Evolutionary conservation across 1,140 invertebrate species (phyloP).

Genomic region (Drosophila novamexicana): DNA sequence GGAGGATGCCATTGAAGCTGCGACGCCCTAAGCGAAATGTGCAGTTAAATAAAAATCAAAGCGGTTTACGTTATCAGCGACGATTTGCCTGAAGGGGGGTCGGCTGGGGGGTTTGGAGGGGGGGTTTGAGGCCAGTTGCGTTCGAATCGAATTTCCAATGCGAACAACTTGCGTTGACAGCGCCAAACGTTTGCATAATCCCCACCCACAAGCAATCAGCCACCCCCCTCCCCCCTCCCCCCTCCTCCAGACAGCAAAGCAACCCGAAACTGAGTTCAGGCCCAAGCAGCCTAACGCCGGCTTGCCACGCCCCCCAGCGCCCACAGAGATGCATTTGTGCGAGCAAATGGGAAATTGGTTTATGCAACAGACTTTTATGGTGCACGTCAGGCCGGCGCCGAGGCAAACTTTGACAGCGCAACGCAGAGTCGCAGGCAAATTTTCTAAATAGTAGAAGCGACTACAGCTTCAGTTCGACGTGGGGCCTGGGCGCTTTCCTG

Average conservation of each 20-base stretch:
- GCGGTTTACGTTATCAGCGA: slow-evolving; percentile 76
- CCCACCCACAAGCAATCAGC: slow-evolving; percentile 21
- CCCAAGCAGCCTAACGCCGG: background rate
- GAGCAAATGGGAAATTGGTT: slow-evolving; percentile 75
- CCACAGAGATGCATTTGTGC: slow-evolving; percentile 53
- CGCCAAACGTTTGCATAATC: slow-evolving; percentile 53
- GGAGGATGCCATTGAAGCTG: slow-evolving; percentile 8
- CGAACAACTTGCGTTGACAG: slow-evolving; percentile 71
- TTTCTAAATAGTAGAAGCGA: slow-evolving; percentile 45
- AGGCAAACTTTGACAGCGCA: slow-evolving; percentile 47
- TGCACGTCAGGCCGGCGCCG: slow-evolving; percentile 32
- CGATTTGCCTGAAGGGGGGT: slow-evolving; percentile 31
- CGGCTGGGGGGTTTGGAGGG: background rate
- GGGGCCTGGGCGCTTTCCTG: background rate
- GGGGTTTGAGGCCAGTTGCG: background rate
- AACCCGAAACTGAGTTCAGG: background rate
- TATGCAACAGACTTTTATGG: slow-evolving; percentile 79
- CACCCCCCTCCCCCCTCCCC: background rate
- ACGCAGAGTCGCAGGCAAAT: slow-evolving; percentile 34
- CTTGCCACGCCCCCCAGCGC: background rate
- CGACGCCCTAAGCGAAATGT: slow-evolving; percentile 61
- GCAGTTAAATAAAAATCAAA: slow-evolving; percentile 82
- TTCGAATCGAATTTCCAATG: slow-evolving; percentile 21
- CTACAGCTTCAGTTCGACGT: background rate
- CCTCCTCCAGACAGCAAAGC: background rate